Evolutionary conservation across 2,888 invertebrate species (phyloP).

Genomic region (Pollenia labialis): DNA sequence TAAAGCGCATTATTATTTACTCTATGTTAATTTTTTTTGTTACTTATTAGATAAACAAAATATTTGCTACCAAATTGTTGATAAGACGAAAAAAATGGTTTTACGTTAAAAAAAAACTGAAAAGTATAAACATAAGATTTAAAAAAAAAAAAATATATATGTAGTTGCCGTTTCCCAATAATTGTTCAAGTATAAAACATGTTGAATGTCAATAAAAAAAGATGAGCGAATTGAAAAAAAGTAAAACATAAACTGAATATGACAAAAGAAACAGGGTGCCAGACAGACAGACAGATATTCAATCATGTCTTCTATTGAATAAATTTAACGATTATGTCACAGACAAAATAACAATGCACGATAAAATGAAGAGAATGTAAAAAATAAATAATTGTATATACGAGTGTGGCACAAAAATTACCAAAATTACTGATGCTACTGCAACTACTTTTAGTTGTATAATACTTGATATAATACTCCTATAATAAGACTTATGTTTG

Average conservation of each 20-base stretch:
- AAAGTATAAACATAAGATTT: conserved; percentile 21
- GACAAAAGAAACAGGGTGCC: conserved; percentile 18
- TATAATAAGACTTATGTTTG: too few species aligned
- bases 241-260: neutral
- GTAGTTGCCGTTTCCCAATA: conserved; percentile 19
- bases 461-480: too few species aligned
- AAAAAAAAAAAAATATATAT: conserved; percentile 23
- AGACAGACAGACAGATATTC: conserved; percentile 11
- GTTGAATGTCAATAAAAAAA: conserved; percentile 52
- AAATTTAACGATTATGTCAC: conserved; percentile 66
- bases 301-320: conserved; percentile 41
- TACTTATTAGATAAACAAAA: conserved; percentile 36
- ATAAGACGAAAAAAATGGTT: conserved; percentile 32
- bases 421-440: too few species aligned
- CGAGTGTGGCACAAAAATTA: neutral
- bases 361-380: conserved; percentile 3
- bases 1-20: too few species aligned
- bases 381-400: neutral
- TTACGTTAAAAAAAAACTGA: neutral
- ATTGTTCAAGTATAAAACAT: conserved; percentile 35
- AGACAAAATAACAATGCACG: conserved; percentile 38
- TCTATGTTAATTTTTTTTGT: too few species aligned
- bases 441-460: too few species aligned
- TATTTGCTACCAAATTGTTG: conserved; percentile 39
- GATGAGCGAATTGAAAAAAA: neutral